Conservation (phyloP, 2,113 vertebrate genomes). For the Rhinopomastus cyanomelas region DNA sequence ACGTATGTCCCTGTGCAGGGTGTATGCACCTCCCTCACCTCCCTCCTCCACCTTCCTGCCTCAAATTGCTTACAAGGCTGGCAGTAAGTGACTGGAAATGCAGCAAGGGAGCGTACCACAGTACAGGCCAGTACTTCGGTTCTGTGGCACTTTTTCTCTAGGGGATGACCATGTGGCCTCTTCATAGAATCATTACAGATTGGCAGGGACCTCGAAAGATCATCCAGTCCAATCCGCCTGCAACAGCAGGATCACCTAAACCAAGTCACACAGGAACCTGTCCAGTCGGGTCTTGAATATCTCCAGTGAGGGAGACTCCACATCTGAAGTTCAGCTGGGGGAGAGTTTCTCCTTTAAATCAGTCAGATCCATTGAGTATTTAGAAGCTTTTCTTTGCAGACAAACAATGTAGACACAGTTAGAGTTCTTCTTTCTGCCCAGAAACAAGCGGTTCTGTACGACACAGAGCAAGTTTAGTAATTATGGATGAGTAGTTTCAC, state of each 20-base stretch:
- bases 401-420: rapidly evolving
- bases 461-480: not conserved
- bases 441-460: not conserved
- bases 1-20: not conserved
- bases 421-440: not conserved
- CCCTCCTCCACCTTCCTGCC: not conserved
- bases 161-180: not conserved
- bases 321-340: not conserved
- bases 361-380: not conserved
- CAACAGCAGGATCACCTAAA: no score
- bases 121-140: not conserved
- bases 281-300: no score
- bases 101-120: not conserved
- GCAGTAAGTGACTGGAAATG: not conserved
- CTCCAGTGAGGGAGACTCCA: no score
- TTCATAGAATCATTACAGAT: no score
- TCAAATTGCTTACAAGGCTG: not conserved
- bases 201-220: no score
- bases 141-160: not conserved
- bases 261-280: no score
- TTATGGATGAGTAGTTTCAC: not conserved
- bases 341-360: not conserved
- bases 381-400: not conserved
- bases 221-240: no score
- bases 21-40: not conserved